Evolutionary conservation across 2,888 invertebrate genomes (phyloP), one percentile per base, ranked within the genome.

Genomic region (Siphlonurus alternatus): DNA sequence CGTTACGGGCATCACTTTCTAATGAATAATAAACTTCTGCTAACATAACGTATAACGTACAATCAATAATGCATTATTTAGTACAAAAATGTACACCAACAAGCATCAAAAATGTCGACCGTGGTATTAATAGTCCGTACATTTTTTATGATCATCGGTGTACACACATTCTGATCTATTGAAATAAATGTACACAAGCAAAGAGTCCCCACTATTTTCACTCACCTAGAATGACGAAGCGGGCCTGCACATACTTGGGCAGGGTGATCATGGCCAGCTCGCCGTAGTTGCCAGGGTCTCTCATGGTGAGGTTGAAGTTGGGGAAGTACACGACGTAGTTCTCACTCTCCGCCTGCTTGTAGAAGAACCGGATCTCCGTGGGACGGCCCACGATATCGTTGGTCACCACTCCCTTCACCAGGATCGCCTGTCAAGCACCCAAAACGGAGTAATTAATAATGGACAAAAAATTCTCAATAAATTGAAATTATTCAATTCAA

Each of bases 241-340:
- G 82, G 1, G 95, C 95, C 76, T 92, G 89, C 0, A 97, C 92
- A 70, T 90, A 94, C 75, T 93, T 92, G 0, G 95, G 94, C 63
- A 97, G 74, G 0, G 93, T 93, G 68, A 97, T 95, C 89, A 95
- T 94, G 1, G 96, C 94, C 64, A 97, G 77, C 79, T 95, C 95
- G 64, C 96, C 96, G 73, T 95, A 97, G 76, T 96, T 92, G 71
- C 93, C 93, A n/a, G 94, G 93, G 74, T 94, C 93, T 70, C 93
- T 81, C 87, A 93, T 93, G 0, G 94, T 94, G 61, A 94, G 76
- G 75, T 94, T 95, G 74, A 94, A 94, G 73, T 96, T 96, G 61
- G 96, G 95, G 81, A 94, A 96, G 73, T 96, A 96, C 0, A 96
- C 94, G 2, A 96, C 94, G 73, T 94, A 96, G 73, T 95, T 95